These are phyloP conservation scores for Ailuropoda melanoleuca DNA, from an alignment of 2,113 vertebrate genomes.

Conservation along the genomic window DNA sequence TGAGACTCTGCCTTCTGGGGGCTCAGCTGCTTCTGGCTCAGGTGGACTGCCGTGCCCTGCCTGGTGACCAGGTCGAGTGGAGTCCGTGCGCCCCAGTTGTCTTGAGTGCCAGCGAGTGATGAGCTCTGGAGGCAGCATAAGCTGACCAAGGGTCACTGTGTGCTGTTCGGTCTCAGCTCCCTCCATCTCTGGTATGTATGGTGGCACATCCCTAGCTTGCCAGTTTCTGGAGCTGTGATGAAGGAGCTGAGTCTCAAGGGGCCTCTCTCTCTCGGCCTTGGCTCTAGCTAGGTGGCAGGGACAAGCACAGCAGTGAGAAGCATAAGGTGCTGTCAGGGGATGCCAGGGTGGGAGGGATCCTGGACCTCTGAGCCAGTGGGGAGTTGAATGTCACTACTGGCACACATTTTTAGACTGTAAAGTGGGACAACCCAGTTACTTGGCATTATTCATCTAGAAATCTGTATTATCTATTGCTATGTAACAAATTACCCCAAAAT, in stretches of 20 bases:
- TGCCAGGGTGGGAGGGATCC: fast-evolving
- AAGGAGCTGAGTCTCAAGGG: too few relatives aligned
- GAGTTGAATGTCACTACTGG: neutral
- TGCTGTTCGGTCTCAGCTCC: fast-evolving
- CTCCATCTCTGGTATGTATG: neutral
- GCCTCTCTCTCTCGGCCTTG: neutral
- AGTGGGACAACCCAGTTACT: neutral
- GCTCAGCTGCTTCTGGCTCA: neutral
- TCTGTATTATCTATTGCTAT: neutral
- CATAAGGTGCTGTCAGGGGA: fast-evolving
- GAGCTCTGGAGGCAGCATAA: too few relatives aligned
- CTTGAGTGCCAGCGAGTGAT: neutral
- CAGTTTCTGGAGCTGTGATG: neutral
- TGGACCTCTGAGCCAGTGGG: neutral
- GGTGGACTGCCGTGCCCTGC: neutral
- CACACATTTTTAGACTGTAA: neutral
- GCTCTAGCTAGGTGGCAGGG: too few relatives aligned
- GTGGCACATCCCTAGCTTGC: neutral
- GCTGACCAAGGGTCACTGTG: too few relatives aligned
- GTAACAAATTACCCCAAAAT: neutral
- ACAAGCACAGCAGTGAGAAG: neutral
- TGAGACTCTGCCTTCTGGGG: neutral
- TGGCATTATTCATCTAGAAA: neutral
- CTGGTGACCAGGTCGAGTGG: too few relatives aligned
- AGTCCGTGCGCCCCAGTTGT: neutral